Conservation (phyloP, 2,888 invertebrate genomes). For the Monopis laevigella region DNA sequence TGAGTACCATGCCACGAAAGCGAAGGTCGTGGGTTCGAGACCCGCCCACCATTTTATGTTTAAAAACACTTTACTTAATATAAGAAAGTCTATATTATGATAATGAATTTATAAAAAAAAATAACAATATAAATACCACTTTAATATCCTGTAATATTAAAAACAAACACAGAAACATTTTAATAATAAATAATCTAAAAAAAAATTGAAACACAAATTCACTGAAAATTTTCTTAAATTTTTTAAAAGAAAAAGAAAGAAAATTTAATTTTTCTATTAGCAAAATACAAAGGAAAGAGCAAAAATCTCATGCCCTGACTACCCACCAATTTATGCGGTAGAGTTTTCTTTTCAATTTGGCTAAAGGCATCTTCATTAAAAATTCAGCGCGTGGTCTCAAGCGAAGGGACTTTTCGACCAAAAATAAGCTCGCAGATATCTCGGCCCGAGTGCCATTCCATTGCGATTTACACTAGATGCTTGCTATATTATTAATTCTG, state of each 20-base stretch:
- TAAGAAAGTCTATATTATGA: too few species aligned
- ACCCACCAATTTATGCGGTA: conserved; percentile 6
- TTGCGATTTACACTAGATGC: too few species aligned
- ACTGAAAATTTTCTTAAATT: background rate
- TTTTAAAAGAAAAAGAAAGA: conserved; percentile 1
- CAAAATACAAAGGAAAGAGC: conserved; percentile 6
- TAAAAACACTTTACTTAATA: too few species aligned
- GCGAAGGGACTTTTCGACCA: conserved; percentile 3
- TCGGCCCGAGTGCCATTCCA: too few species aligned
- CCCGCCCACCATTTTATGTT: too few species aligned
- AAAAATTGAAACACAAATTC: background rate
- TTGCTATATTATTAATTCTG: too few species aligned
- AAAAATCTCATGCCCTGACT: conserved; percentile 8
- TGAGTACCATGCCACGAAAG: too few species aligned
- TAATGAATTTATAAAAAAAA: background rate
- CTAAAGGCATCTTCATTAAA: conserved; percentile 10
- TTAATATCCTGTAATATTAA: background rate
- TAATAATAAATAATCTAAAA: background rate
- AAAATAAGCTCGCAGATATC: too few species aligned
- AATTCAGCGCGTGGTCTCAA: conserved; percentile 11
- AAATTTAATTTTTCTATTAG: conserved; percentile 12
- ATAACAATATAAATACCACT: background rate
- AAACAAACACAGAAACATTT: too few species aligned
- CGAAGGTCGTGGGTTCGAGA: too few species aligned
- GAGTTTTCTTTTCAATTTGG: conserved; percentile 11